Percentiles rank a stretch among this genome's conserved stretches.
phyloP scores from a whole-genome alignment of 2,888 invertebrate species.

The Lathronympha strigana region DNA sequence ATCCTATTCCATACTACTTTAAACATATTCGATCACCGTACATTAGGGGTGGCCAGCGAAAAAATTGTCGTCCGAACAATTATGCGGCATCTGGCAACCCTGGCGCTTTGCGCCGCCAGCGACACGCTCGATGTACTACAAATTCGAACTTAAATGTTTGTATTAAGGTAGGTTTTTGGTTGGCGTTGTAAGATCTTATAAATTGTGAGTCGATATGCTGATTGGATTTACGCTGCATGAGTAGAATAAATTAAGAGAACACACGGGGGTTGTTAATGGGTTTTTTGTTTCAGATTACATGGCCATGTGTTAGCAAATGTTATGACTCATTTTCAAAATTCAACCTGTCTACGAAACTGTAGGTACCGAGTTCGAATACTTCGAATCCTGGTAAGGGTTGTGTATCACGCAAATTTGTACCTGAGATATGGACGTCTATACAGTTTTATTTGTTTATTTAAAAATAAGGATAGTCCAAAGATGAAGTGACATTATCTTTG shows the following conservation, averaged over 20 bases:
- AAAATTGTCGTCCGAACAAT: conserved; percentile 81
- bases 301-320: conserved; percentile 32
- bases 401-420: too few species aligned
- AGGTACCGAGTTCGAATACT: too few species aligned
- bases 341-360: not conserved
- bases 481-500: too few species aligned
- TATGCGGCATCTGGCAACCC: conserved; percentile 80
- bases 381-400: too few species aligned
- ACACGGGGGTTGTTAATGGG: conserved; percentile 44
- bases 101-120: conserved; percentile 42
- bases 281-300: conserved; percentile 39
- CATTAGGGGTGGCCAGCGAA: conserved; percentile 64
- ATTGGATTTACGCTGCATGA: conserved; percentile 73
- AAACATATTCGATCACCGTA: conserved; percentile 79
- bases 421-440: too few species aligned
- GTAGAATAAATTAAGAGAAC: conserved; percentile 52
- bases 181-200: conserved; percentile 1
- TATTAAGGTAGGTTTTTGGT: not conserved
- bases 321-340: not conserved
- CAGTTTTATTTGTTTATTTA: too few species aligned
- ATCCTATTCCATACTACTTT: conserved; percentile 57
- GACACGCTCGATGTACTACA: not conserved
- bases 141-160: not conserved
- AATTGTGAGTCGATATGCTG: conserved; percentile 72
- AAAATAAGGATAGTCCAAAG: too few species aligned